Evolutionary conservation across 23 tunicate genomes (phyloP).

Genomic region (Clavelina lepadiformis): DNA sequence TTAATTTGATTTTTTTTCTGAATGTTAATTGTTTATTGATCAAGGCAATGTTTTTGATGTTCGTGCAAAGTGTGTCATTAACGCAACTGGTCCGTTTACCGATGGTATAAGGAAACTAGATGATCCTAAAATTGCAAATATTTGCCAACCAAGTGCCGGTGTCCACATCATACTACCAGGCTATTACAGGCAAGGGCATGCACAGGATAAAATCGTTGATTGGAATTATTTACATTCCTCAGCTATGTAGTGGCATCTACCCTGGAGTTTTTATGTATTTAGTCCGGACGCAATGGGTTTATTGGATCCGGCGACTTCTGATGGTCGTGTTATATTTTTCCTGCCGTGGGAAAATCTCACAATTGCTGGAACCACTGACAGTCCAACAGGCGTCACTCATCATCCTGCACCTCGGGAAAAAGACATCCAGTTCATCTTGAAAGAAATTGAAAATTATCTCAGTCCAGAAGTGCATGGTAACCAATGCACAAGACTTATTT

Average conservation of each 20-base stretch:
- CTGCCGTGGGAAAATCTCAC: slow-evolving; percentile 89
- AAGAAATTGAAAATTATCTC: slow-evolving; percentile 76
- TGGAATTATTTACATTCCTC: slow-evolving; percentile 1
- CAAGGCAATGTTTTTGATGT: slow-evolving; percentile 68
- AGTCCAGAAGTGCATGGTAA: slow-evolving; percentile 87
- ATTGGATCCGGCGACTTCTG: slow-evolving; percentile 89
- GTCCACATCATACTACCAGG: slow-evolving; percentile 89
- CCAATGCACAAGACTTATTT: not conserved
- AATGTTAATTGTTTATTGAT: not conserved
- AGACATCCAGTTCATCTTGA: slow-evolving; percentile 82
- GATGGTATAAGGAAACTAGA: slow-evolving; percentile 74
- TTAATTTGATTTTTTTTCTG: no score
- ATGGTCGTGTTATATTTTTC: slow-evolving; percentile 91
- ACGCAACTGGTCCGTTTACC: slow-evolving; percentile 94
- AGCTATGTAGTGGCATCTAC: not conserved
- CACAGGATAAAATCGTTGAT: not conserved
- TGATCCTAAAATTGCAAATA: slow-evolving; percentile 40
- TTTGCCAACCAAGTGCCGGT: slow-evolving; percentile 96
- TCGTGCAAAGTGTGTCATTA: slow-evolving; percentile 72
- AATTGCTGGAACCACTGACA: slow-evolving; percentile 94
- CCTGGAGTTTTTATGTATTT: not conserved
- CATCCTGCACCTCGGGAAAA: slow-evolving; percentile 82
- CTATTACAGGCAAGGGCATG: slow-evolving; percentile 66
- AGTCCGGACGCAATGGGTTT: slow-evolving; percentile 94
- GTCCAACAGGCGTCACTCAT: slow-evolving; percentile 73